These are phyloP conservation scores for Psophia crepitans DNA, from an alignment of 2,113 vertebrate genomes.

Conservation along the genomic window DNA sequence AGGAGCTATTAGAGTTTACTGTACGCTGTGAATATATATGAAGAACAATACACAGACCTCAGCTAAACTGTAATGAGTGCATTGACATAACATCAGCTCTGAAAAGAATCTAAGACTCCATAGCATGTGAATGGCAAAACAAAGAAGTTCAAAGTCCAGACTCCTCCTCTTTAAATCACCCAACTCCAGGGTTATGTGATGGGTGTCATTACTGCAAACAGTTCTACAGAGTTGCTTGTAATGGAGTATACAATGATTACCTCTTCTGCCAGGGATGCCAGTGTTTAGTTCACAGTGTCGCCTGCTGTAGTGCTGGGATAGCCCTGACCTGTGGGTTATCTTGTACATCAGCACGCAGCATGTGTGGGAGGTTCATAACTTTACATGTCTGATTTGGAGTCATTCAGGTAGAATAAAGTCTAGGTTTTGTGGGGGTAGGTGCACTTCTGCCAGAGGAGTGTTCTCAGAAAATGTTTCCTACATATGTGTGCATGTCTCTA, in stretches of 20 bases:
- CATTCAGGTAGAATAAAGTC: not conserved
- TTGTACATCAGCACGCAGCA: not conserved
- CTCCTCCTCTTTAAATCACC: not conserved
- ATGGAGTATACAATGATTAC: not conserved
- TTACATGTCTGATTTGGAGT: not conserved
- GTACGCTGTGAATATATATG: conserved; percentile 64
- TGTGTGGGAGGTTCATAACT: not conserved
- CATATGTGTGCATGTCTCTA: not conserved
- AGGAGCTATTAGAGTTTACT: conserved; percentile 68
- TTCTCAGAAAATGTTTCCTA: not conserved
- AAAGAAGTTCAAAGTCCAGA: not conserved
- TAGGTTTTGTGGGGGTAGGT: not conserved
- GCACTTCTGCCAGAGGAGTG: not conserved
- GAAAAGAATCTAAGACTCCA: conserved; percentile 9
- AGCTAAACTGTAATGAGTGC: conserved; percentile 49
- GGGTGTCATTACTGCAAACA: not conserved
- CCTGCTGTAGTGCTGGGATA: not conserved
- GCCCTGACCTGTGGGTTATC: not conserved
- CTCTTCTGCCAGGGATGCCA: not conserved
- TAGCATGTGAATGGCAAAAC: conserved; percentile 1
- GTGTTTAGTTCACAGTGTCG: not conserved
- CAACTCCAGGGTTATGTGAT: not conserved
- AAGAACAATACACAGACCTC: conserved; percentile 63
- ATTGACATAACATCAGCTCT: conserved; percentile 48
- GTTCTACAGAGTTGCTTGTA: not conserved